These are phyloP conservation scores for Bombus ignitus DNA, from an alignment of 1,140 invertebrate species.

Conservation along the genomic window DNA sequence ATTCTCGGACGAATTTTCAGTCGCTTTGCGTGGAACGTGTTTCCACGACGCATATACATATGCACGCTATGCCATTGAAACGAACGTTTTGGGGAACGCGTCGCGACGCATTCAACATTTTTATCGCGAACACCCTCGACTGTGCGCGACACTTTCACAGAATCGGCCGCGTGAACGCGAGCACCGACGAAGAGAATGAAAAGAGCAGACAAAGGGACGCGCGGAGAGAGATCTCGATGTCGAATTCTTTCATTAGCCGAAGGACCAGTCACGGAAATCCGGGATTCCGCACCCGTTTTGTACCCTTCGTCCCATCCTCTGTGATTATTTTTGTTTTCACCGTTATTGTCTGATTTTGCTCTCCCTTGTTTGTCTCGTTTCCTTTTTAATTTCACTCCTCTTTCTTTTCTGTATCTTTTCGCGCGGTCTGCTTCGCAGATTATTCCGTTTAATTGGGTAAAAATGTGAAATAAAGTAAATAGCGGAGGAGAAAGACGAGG, in stretches of 20 bases:
- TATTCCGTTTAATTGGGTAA: not conserved
- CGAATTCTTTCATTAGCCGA: constrained; percentile 59
- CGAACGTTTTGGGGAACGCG: constrained; percentile 46
- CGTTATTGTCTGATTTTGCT: not conserved
- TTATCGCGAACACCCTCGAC: constrained; percentile 54
- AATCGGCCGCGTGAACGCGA: constrained; percentile 12
- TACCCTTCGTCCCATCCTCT: not conserved
- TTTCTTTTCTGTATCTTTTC: too few species aligned
- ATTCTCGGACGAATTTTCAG: constrained; percentile 18
- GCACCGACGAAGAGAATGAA: constrained; percentile 29
- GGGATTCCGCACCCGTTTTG: constrained; percentile 35
- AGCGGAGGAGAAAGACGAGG: not conserved
- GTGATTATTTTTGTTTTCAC: not conserved
- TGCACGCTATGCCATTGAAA: constrained; percentile 19
- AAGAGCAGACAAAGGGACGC: constrained; percentile 39
- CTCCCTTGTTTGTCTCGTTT: not conserved
- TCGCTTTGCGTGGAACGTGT: not conserved
- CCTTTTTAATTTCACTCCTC: not conserved
- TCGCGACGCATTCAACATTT: constrained; percentile 61
- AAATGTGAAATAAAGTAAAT: not conserved
- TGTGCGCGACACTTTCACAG: constrained; percentile 44
- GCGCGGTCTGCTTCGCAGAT: not conserved
- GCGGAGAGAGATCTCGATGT: constrained; percentile 38
- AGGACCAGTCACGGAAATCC: constrained; percentile 53
- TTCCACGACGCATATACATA: not conserved